Base-by-base conservation (phyloP, 2,113 vertebrate genomes). In the Lasiurus cinereus region DNA sequence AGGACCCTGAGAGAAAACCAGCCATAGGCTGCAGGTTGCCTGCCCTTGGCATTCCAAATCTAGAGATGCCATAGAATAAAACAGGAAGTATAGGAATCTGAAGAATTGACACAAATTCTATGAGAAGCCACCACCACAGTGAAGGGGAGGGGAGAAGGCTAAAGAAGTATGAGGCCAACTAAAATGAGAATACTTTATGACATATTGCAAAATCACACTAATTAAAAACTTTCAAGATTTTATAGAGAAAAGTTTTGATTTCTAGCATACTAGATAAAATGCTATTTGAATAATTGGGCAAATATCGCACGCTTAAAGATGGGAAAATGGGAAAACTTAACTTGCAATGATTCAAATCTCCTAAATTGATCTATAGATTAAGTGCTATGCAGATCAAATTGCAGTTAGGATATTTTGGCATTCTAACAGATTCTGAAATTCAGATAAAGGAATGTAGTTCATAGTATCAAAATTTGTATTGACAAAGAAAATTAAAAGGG, bases 401-500 rank as follows among this genome's bases (percentile, higher is more conserved):
- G 12, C 9, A 67, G 6, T 59, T 88, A 66, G 91, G 64, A 22
- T 79, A 79, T 79, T 84, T 67, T 27, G 54, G 29, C 27, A 48
- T 66, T 73, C 29, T 56, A 77, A 88, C 4, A 43, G 59, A 79
- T 96, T 94, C 31, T 79, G 50, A 79, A 89, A 74, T 78, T 79
- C 46, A 92, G 33, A 50, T 56, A 72, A 66, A 88, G 72, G 5
- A 91, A 77, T 88, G 13, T 48, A 88, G 8, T n/a, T 88, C 24
- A 56, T 54, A 66, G 33, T 29, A 76, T 69, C 50, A 59, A 87
- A 82, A 39, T 95, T 29, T 39, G 18, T 59, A 16, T 33, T 31
- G 27, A 19, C 67, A 39, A 59, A 67, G 36, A 39, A 59, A 93
- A 82, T 69, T 74, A 4, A 62, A 64, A 52, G 21, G 1, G 15